These are phyloP conservation scores for Proisotoma minuta DNA, from an alignment of 2,888 invertebrate species.

Conservation along the genomic window DNA sequence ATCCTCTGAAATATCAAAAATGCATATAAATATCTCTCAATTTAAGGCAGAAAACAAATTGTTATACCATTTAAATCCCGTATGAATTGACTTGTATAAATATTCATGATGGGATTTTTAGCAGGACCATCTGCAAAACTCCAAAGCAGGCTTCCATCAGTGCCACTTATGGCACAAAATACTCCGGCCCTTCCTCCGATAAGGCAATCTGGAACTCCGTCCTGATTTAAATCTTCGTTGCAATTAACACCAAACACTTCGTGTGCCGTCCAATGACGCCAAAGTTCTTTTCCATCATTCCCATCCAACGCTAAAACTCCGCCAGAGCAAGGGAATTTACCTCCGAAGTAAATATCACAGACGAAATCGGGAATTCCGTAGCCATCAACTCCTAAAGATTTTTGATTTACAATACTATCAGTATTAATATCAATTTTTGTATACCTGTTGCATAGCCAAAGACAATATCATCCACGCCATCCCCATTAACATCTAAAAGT, in stretches of 20 bases:
- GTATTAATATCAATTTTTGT: too few species aligned
- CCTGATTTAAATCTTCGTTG: constrained; percentile 64
- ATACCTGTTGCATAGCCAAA: constrained; percentile 73
- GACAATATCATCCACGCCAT: constrained; percentile 66
- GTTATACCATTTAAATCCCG: constrained; percentile 60
- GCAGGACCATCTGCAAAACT: constrained; percentile 52
- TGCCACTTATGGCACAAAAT: constrained; percentile 62
- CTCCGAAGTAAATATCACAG: constrained; percentile 64
- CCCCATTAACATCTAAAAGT: constrained; percentile 66
- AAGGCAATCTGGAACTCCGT: constrained; percentile 67
- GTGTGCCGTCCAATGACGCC: constrained; percentile 68
- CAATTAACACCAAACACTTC: constrained; percentile 71
- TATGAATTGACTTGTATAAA: constrained; percentile 67
- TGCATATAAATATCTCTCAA: background rate
- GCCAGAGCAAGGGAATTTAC: constrained; percentile 64
- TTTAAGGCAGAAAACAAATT: too few species aligned
- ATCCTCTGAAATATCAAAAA: constrained; percentile 52
- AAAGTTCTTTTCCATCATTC: constrained; percentile 63
- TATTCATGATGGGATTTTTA: constrained; percentile 54
- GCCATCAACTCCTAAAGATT: constrained; percentile 57
- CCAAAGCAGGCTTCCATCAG: constrained; percentile 66
- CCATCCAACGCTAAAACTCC: constrained; percentile 69
- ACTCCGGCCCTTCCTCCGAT: constrained; percentile 69
- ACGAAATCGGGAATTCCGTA: constrained; percentile 55
- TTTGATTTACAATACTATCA: too few species aligned